Conservation (phyloP, 2,797 vertebrate species). For the Sebastes diploproa region DNA sequence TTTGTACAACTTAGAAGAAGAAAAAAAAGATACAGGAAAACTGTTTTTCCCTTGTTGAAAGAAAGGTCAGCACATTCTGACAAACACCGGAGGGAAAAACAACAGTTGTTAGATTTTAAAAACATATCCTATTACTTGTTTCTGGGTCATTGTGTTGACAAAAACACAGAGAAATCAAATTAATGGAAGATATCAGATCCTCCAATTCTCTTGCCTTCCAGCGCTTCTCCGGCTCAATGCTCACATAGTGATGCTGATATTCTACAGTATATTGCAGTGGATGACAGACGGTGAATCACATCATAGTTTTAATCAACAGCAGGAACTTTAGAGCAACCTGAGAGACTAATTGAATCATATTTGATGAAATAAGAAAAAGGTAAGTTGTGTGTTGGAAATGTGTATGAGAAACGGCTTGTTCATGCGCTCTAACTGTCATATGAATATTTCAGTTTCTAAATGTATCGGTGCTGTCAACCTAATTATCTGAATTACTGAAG, state of each 20-base stretch:
- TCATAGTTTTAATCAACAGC: too few relatives aligned
- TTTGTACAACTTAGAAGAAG: not conserved
- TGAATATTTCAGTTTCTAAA: too few relatives aligned
- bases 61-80: slow-evolving; percentile 23
- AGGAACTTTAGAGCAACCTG: not conserved
- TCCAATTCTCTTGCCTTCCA: not conserved
- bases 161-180: not conserved
- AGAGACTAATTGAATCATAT: not conserved
- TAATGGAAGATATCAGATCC: not conserved
- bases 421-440: not conserved
- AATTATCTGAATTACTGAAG: rapidly evolving
- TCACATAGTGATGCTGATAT: not conserved
- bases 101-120: not conserved
- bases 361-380: not conserved
- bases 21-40: not conserved
- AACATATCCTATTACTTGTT: not conserved
- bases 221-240: not conserved
- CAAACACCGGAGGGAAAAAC: not conserved
- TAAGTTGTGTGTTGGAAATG: not conserved
- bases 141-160: not conserved
- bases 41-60: not conserved
- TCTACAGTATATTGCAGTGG: not conserved
- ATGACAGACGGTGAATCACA: not conserved
- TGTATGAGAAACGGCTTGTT: too few relatives aligned
- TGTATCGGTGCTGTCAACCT: too few relatives aligned